Evolutionary conservation across 2,113 vertebrate genomes (phyloP), one percentile per base, ranked within the genome.

Genomic region (Apaloderma vittatum): DNA sequence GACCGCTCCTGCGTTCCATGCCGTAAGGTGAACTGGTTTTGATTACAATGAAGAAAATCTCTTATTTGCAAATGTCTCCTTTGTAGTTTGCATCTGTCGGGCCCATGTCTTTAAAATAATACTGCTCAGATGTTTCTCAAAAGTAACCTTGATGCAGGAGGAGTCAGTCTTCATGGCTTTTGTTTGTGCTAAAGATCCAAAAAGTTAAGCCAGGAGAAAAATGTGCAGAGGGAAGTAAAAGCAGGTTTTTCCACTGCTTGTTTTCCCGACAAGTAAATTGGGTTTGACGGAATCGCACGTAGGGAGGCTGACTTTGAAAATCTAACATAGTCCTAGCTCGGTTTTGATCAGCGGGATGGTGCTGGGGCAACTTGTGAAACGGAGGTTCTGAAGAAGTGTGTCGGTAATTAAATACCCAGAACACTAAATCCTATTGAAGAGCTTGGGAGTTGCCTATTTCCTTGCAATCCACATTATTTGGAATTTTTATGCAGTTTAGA

Each of bases 1-100:
- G 72, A 57, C 52, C 19, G 12, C 62, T 93, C 81, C 95, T 86
- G 92, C 93, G 59, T 30, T 59, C 2, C 90, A 74, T 92, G 90
- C 89, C 77, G 90, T 71, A 76, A 95, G 96, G 76, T 40, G 68
- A 62, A 22, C 54, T 27, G 34, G 0, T 54, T 88, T 19, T 6
- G 19, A 20, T 40, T 20, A 22, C 24, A 34, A 12, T 71, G 23
- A 1, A 40, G 40, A 40, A 55, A 61, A 7, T 15, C 66, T 71
- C 54, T 71, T 40, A 40, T 40, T 66, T 76, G 66, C 45, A 51
- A 67, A 24, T 14, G 26, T 46, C 17, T 27, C 54, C 40, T 54
- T 3, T 58, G 55, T 20, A 23, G 52, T 48, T 76, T 11, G 34
- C 12, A 11, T 6, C 4, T 14, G 24, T 54, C 34, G 37, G 88